Evolutionary conservation across 2,797 vertebrate genomes (phyloP).

Genomic region (Philypnodon macrostomus): DNA sequence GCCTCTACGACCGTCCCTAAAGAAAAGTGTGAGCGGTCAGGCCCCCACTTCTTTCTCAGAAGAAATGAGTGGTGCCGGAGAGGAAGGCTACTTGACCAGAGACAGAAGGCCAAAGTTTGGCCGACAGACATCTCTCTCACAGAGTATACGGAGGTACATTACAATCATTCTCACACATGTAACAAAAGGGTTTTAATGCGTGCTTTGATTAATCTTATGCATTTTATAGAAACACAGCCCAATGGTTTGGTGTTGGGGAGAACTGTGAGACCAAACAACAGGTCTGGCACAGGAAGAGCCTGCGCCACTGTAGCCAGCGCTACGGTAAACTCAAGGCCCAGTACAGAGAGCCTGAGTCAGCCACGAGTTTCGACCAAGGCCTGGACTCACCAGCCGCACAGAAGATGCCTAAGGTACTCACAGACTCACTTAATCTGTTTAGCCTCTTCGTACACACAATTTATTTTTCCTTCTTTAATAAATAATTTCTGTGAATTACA

Average conservation of each 20-base stretch:
- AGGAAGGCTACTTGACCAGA: slow-evolving; percentile 47
- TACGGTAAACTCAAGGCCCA: slow-evolving; percentile 93
- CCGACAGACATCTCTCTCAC: slow-evolving; percentile 88
- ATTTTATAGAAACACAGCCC: slow-evolving; percentile 81
- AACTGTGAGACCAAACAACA: slow-evolving; percentile 88
- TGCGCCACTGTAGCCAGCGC: slow-evolving; percentile 94
- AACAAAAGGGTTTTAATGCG: not conserved
- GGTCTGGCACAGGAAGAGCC: slow-evolving; percentile 93
- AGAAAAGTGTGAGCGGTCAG: slow-evolving; percentile 81
- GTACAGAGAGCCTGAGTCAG: slow-evolving; percentile 83
- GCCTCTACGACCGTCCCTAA: slow-evolving; percentile 76
- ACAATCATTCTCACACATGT: not conserved
- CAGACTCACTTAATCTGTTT: not conserved
- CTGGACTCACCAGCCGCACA: slow-evolving; percentile 83
- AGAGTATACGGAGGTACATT: slow-evolving; percentile 89
- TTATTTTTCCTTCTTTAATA: no score
- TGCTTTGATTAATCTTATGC: not conserved
- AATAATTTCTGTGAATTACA: no score
- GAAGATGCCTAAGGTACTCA: slow-evolving; percentile 87
- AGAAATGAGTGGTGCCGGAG: slow-evolving; percentile 35
- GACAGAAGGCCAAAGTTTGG: slow-evolving; percentile 71
- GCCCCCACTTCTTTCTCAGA: slow-evolving; percentile 61
- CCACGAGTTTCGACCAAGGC: slow-evolving; percentile 84
- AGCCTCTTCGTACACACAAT: no score
- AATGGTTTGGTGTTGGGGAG: slow-evolving; percentile 91